phyloP scores from a whole-genome alignment of 2,888 invertebrate species.

The Eupeodes latifasciatus region DNA sequence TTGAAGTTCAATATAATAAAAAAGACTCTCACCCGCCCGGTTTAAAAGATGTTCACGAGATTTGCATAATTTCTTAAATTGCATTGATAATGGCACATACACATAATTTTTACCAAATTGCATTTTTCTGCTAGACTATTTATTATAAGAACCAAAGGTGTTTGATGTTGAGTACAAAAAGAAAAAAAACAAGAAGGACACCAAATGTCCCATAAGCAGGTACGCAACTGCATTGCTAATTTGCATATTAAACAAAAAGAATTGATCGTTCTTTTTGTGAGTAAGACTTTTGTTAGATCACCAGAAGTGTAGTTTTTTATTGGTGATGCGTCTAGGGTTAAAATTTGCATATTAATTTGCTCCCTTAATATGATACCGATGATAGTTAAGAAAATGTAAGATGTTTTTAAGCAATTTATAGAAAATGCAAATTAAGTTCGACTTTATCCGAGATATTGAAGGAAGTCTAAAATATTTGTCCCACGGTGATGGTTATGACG shows the following conservation, averaged over 20 bases:
- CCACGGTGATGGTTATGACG: not conserved
- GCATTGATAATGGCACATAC: not conserved
- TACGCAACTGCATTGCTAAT: not conserved
- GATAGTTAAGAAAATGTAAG: not conserved
- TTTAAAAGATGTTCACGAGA: not conserved
- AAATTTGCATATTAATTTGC: slow-evolving; percentile 5
- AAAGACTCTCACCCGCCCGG: not conserved
- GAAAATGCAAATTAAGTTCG: not conserved
- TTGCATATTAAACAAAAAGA: not conserved
- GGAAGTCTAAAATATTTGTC: not conserved
- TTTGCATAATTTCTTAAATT: slow-evolving; percentile 9
- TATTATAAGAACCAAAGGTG: not conserved
- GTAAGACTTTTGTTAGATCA: not conserved
- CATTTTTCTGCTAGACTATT: not conserved
- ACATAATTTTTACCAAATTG: not conserved
- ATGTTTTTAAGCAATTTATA: not conserved
- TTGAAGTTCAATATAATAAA: not conserved
- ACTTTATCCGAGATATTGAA: not conserved
- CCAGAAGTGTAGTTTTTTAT: not conserved
- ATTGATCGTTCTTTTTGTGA: not conserved
- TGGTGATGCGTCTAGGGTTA: not conserved
- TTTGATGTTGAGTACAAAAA: not conserved
- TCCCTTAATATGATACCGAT: not conserved
- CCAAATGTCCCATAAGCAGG: not conserved
- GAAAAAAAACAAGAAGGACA: not conserved